Evolutionary conservation across 2,113 vertebrate genomes (phyloP).

Genomic region (Delphinapterus leucas): DNA sequence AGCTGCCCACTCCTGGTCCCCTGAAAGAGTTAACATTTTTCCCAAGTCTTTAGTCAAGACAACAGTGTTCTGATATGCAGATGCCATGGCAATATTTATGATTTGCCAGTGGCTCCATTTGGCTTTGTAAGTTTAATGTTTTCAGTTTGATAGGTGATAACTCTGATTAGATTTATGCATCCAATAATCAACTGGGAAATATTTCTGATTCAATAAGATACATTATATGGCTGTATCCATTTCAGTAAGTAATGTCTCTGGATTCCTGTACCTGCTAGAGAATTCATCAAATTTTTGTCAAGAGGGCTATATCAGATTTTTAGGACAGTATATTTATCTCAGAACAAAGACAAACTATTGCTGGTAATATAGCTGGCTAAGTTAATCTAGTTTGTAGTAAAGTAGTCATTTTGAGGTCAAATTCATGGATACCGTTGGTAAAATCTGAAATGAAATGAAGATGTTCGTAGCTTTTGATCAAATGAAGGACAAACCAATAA

Average conservation of each 20-base stretch:
- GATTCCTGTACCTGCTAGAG: conserved; percentile 7
- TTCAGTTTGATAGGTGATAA: conserved; percentile 61
- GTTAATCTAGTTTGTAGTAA: conserved; percentile 50
- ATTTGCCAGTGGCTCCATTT: conserved; percentile 60
- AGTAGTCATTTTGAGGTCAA: conserved; percentile 38
- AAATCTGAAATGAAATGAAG: conserved; percentile 46
- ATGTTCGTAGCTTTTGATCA: conserved; percentile 24
- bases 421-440: neutral
- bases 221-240: conserved; percentile 32
- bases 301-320: conserved; percentile 53
- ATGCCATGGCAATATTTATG: conserved; percentile 14
- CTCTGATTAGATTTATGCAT: conserved; percentile 62
- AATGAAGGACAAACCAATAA: conserved; percentile 45
- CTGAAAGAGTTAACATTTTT: conserved; percentile 36
- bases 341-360: conserved; percentile 54
- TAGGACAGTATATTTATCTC: conserved; percentile 46
- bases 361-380: neutral
- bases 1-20: neutral
- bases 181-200: conserved; percentile 70
- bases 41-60: neutral
- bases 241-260: conserved; percentile 60
- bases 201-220: conserved; percentile 62
- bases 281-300: conserved; percentile 48
- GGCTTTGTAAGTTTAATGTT: conserved; percentile 61
- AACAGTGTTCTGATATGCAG: neutral